Percentiles rank a stretch among this genome's conserved stretches.
These are phyloP conservation scores for Brachionus calyciflorus DNA, from an alignment of 1,140 invertebrate genomes.

Conservation along the genomic window DNA sequence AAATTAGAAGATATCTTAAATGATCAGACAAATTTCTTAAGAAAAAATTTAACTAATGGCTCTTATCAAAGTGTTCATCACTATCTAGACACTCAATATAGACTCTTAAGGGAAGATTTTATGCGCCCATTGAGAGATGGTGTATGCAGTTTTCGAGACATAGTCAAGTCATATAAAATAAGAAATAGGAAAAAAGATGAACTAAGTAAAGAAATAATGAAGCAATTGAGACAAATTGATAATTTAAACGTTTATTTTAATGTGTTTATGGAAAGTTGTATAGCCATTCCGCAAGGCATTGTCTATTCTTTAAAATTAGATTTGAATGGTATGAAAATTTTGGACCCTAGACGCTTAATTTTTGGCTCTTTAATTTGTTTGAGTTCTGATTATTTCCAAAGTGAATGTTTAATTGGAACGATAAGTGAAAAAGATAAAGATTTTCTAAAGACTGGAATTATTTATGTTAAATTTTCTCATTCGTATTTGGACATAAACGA, in stretches of 20 bases:
- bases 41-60: slow-evolving; percentile 66
- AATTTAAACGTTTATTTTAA: background rate
- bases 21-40: slow-evolving; percentile 57
- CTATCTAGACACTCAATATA: slow-evolving; percentile 73
- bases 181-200: background rate
- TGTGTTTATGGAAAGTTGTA: background rate
- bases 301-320: slow-evolving; percentile 48
- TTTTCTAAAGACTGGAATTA: background rate
- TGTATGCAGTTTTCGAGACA: slow-evolving; percentile 51
- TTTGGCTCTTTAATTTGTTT: slow-evolving; percentile 59
- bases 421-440: background rate
- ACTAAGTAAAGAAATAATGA: background rate
- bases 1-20: slow-evolving; percentile 51
- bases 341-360: slow-evolving; percentile 65
- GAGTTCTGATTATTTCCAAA: background rate
- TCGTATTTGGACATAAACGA: background rate
- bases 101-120: slow-evolving; percentile 71
- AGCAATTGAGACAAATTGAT: background rate
- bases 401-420: background rate
- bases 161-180: background rate
- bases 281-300: slow-evolving; percentile 1
- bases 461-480: background rate
- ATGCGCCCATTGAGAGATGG: slow-evolving; percentile 60
- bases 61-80: slow-evolving; percentile 67
- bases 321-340: slow-evolving; percentile 34